Conservation (phyloP, 30 jellyfish, hydroid and myxozoan species). For the Hydra vulgaris region DNA sequence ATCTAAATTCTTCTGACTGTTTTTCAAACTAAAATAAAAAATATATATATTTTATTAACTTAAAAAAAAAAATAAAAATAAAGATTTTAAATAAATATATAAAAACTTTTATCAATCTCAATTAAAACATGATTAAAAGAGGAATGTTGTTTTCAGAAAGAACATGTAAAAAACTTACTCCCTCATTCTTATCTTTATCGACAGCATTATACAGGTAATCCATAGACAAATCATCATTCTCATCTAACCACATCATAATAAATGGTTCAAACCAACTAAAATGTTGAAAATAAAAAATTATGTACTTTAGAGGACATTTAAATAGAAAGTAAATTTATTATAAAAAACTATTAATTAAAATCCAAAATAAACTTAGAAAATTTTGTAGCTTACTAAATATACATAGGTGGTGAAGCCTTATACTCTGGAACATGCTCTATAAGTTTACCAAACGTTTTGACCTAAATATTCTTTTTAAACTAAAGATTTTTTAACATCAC, state of each 20-base stretch:
- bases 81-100: not conserved
- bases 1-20: conserved; percentile 79
- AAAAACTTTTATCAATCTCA: too few species aligned
- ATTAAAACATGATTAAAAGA: too few species aligned
- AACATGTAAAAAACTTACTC: conserved; percentile 37
- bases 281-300: not conserved
- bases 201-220: conserved; percentile 84
- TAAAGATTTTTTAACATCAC: too few species aligned
- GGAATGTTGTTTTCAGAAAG: conserved; percentile 1
- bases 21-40: conserved; percentile 61
- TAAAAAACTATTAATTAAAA: not conserved
- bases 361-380: not conserved
- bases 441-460: conserved; percentile 53
- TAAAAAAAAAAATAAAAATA: not conserved
- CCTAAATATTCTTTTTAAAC: conserved; percentile 33
- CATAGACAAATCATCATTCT: conserved; percentile 78
- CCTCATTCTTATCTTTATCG: conserved; percentile 82
- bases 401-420: conserved; percentile 51
- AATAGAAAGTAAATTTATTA: too few species aligned
- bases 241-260: conserved; percentile 78
- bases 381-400: conserved; percentile 54
- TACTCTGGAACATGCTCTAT: conserved; percentile 75
- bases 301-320: too few species aligned
- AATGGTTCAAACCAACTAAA: conserved; percentile 81
- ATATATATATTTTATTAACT: not conserved